Evolutionary conservation across 1,140 invertebrate genomes (phyloP), one percentile per base, ranked within the genome.

Genomic region (Vollenhovia emeryi): DNA sequence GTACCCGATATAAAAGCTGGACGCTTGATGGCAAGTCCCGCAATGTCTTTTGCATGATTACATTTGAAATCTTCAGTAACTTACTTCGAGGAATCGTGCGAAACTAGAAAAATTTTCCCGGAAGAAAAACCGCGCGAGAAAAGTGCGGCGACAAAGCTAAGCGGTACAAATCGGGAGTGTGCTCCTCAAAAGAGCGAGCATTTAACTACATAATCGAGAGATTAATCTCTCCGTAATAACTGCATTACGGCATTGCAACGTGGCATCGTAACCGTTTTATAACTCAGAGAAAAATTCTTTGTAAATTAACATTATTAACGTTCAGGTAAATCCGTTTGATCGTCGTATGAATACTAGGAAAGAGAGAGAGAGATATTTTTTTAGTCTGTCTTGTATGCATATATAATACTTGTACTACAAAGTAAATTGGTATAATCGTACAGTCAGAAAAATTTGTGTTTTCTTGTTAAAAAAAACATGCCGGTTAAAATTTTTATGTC

Each of bases 151-250:
- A 75, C 48, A 55, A 74, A 74, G 30, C 30, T 55, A 74, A 36
- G 21, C 73, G 33, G 5, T 57, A 59, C 52, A 75, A 74, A 74
- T 52, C 50, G 21, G 15, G 15, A 40, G 21, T 59, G 7, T 11
- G 15, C 15, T 27, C n/a, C 33, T 74, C 21, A 27, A 60, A 43
- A 43, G 33, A 75, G 11, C 43, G 15, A 27, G 9, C 52, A 43
- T 59, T 59, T 60, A n/a, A 59, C 52, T 27, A 57, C 33, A 50
- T 82, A 69, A 71, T 82, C 50, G 21, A 71, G 11, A 43, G 50
- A 55, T 71, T 82, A 71, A 80, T 80, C 48, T 57, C 21, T 27
- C 45, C 30, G 78, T 36, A 55, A 69, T 68, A 40, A 52, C 50
- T 27, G 18, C 62, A 40, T 82, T 73, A 82, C 4, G 18, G 55